Conservation (phyloP, 2,113 vertebrate genomes). For the Elanoides forficatus region DNA sequence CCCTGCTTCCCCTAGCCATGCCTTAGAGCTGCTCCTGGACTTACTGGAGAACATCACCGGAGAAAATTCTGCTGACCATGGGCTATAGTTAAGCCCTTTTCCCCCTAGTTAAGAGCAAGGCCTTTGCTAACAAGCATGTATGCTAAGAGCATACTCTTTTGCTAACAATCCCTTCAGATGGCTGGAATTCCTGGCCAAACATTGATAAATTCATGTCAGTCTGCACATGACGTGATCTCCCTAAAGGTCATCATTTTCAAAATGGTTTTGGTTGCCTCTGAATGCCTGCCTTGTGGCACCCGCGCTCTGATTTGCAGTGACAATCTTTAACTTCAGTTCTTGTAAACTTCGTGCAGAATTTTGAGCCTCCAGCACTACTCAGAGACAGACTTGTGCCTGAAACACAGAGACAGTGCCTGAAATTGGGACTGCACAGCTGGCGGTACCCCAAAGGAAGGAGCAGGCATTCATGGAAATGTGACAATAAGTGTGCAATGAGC, state of each 20-base stretch:
- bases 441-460: not conserved
- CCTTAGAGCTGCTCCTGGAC: not conserved
- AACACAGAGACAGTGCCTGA: not conserved
- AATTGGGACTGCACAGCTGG: not conserved
- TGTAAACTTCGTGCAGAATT: not conserved
- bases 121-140: no score
- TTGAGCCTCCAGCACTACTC: not conserved
- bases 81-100: not conserved
- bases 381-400: not conserved
- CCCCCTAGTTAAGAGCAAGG: not conserved
- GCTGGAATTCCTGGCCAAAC: not conserved
- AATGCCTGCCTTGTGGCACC: not conserved
- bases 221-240: accelerated
- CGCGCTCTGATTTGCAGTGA: not conserved
- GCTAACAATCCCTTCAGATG: not conserved
- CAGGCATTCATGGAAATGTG: not conserved
- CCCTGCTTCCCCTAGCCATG: not conserved
- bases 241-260: not conserved
- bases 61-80: not conserved
- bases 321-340: not conserved
- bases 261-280: not conserved
- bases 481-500: not conserved
- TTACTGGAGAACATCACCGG: not conserved
- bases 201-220: not conserved
- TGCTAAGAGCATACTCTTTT: not conserved